These are phyloP conservation scores for Stigmatopora nigra DNA, from an alignment of 2,113 vertebrate species.

Conservation along the genomic window DNA sequence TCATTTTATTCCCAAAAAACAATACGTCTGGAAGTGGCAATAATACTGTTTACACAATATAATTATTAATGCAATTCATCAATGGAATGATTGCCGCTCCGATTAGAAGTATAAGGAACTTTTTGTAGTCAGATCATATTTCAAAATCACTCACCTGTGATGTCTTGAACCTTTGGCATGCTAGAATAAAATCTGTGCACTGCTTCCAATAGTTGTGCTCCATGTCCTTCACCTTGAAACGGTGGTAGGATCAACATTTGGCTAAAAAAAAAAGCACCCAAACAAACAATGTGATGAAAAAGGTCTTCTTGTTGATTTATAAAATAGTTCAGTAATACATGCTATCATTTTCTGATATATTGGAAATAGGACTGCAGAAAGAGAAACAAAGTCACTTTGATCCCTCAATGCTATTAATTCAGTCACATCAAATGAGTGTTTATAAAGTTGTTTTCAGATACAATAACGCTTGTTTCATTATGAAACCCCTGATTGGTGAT, in stretches of 20 bases:
- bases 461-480: conserved; percentile 60
- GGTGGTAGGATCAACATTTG: conserved; percentile 98
- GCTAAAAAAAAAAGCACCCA: conserved; percentile 66
- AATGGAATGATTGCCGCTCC: background rate
- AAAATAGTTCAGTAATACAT: background rate
- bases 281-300: conserved; percentile 12
- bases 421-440: conserved; percentile 60
- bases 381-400: conserved; percentile 35
- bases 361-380: conserved; percentile 1
- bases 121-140: background rate
- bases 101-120: background rate
- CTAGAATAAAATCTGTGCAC: conserved; percentile 92
- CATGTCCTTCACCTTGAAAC: conserved; percentile 97
- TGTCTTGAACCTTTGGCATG: conserved; percentile 87
- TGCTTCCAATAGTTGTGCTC: conserved; percentile 93
- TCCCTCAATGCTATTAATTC: conserved; percentile 62
- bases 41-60: background rate
- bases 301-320: conserved; percentile 4
- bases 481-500: conserved; percentile 67
- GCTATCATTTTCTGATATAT: conserved; percentile 2
- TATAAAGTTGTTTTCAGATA: conserved; percentile 67
- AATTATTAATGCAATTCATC: background rate
- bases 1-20: too few species aligned
- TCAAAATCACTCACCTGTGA: conserved; percentile 77
- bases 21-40: too few species aligned